These are phyloP conservation scores for Plecotus auritus DNA, from an alignment of 2,113 vertebrate genomes.

Conservation along the genomic window DNA sequence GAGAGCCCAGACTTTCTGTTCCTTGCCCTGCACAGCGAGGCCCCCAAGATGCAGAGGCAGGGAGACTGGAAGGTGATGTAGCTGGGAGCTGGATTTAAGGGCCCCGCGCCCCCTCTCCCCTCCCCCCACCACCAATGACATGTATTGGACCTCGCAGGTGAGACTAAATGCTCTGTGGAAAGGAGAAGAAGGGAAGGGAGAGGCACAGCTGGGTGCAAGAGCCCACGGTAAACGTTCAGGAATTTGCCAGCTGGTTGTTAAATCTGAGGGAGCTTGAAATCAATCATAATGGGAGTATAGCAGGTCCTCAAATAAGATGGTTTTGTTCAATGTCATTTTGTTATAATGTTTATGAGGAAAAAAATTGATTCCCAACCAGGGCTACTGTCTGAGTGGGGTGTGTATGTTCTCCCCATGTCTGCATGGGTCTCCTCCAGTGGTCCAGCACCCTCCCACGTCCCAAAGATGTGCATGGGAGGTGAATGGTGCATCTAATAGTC, in stretches of 20 bases:
- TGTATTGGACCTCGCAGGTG: not conserved
- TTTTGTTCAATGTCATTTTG: not conserved
- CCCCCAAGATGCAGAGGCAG: not conserved
- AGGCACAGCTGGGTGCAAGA: not conserved
- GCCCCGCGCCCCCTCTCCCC: too few species aligned
- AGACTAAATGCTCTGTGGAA: not conserved
- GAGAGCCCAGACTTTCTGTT: not conserved
- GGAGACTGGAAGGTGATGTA: not conserved
- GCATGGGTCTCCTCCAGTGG: not conserved
- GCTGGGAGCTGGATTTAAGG: not conserved
- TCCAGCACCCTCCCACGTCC: not conserved
- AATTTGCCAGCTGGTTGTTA: not conserved
- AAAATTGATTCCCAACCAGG: too few species aligned
- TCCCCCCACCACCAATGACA: not conserved
- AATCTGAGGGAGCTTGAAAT: not conserved
- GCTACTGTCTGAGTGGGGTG: not conserved
- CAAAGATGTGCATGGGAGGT: not conserved
- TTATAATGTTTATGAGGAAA: not conserved
- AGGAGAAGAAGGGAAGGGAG: not conserved
- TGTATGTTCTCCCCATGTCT: not conserved
- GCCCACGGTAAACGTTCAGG: not conserved
- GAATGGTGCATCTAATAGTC: not conserved
- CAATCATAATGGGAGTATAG: not conserved
- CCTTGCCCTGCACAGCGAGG: not conserved
- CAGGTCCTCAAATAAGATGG: not conserved